Evolutionary conservation across 2,797 vertebrate species (phyloP).

Genomic region (Malacoraja senta): DNA sequence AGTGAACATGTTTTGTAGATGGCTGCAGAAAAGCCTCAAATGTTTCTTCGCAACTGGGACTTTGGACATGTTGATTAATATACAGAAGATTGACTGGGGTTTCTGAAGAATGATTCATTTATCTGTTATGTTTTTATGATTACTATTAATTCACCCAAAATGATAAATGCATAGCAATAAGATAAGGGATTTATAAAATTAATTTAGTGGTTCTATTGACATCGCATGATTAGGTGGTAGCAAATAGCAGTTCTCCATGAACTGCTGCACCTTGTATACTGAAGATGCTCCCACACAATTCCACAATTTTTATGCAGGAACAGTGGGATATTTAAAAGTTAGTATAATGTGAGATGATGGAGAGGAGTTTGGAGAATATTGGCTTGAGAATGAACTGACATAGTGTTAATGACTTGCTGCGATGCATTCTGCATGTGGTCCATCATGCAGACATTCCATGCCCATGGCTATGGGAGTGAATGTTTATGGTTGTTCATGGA

Average conservation of each 20-base stretch:
- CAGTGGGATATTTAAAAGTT: background rate
- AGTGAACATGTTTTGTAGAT: background rate
- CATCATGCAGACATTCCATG: background rate
- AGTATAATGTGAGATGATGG: background rate
- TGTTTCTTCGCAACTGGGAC: background rate
- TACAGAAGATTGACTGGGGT: background rate
- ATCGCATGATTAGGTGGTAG: background rate
- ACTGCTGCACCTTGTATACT: background rate
- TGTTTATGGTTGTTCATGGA: background rate
- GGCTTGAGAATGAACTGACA: background rate
- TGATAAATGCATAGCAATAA: background rate
- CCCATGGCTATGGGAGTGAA: too few species aligned
- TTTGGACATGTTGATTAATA: background rate
- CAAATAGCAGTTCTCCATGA: background rate
- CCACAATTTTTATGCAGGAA: background rate
- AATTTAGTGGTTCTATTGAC: background rate
- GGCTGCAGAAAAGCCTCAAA: background rate
- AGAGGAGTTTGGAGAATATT: background rate
- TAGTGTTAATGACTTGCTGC: background rate
- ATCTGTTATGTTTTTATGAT: background rate
- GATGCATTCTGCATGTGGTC: background rate
- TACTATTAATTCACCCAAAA: background rate
- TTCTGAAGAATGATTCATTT: background rate
- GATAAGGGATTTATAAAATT: background rate
- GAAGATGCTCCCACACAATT: background rate